These are phyloP conservation scores for Leptinotarsa haldemani DNA, from an alignment of 2,888 invertebrate genomes.

Conservation along the genomic window DNA sequence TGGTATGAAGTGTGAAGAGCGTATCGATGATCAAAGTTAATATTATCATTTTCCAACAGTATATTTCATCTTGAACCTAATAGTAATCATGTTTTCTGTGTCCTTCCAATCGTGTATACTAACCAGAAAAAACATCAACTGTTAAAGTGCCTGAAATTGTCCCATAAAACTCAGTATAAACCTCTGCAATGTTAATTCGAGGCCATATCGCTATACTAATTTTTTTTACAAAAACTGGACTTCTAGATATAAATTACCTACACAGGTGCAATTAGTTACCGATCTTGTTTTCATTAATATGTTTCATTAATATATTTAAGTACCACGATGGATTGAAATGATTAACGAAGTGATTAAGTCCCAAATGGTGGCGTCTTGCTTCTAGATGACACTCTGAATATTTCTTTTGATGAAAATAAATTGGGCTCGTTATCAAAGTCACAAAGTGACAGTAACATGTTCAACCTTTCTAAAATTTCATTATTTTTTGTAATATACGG, in stretches of 20 bases:
- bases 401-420: background rate
- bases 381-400: background rate
- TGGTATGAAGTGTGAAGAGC: no score
- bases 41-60: no score
- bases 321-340: background rate
- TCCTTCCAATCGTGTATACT: no score
- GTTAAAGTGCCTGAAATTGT: background rate
- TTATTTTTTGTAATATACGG: no score
- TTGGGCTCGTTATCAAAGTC: background rate
- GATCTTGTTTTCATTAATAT: constrained; percentile 13
- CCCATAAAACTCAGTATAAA: no score
- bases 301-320: constrained; percentile 7
- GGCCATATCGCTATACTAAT: no score
- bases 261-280: constrained; percentile 3
- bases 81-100: no score
- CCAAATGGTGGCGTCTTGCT: background rate
- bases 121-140: no score
- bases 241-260: constrained; percentile 14
- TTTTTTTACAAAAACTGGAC: background rate
- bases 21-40: no score
- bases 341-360: background rate
- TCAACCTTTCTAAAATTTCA: no score
- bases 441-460: no score
- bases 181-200: background rate
- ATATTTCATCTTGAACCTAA: no score